These are phyloP conservation scores for Pollenia angustigena DNA, from an alignment of 2,888 invertebrate species.

Conservation along the genomic window DNA sequence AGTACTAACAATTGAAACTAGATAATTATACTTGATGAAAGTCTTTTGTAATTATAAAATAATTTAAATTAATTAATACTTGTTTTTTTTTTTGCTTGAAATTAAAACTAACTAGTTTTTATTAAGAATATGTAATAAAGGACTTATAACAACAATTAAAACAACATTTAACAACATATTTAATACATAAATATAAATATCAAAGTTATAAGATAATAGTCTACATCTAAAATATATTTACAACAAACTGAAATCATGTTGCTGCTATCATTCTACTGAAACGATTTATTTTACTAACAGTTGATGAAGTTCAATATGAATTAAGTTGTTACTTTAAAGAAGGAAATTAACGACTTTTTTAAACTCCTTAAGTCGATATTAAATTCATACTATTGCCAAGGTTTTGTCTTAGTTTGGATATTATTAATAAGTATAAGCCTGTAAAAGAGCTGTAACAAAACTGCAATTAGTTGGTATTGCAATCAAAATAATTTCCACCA, in stretches of 20 bases:
- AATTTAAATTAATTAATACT: constrained; percentile 62
- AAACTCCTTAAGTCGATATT: neutral
- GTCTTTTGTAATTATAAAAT: constrained; percentile 59
- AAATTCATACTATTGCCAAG: neutral
- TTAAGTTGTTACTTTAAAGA: neutral
- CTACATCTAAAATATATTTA: constrained; percentile 36
- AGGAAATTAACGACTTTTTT: neutral
- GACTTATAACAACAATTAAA: constrained; percentile 21
- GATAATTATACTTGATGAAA: constrained; percentile 57
- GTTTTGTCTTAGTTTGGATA: too few relatives aligned
- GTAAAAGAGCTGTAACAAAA: too few relatives aligned
- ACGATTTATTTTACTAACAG: neutral
- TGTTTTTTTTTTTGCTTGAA: constrained; percentile 30
- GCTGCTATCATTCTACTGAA: neutral
- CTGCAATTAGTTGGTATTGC: too few relatives aligned
- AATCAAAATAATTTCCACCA: too few relatives aligned
- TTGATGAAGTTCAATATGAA: neutral
- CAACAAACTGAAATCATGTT: constrained; percentile 5
- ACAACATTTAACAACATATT: constrained; percentile 17
- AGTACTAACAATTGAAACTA: constrained; percentile 36
- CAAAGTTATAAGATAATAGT: constrained; percentile 48
- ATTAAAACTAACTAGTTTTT: constrained; percentile 46
- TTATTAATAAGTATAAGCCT: too few relatives aligned
- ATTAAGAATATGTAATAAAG: constrained; percentile 17
- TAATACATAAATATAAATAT: constrained; percentile 20